Evolutionary conservation across 2,797 vertebrate genomes (phyloP), one percentile per base, ranked within the genome.

Genomic region (Falco rusticolus): DNA sequence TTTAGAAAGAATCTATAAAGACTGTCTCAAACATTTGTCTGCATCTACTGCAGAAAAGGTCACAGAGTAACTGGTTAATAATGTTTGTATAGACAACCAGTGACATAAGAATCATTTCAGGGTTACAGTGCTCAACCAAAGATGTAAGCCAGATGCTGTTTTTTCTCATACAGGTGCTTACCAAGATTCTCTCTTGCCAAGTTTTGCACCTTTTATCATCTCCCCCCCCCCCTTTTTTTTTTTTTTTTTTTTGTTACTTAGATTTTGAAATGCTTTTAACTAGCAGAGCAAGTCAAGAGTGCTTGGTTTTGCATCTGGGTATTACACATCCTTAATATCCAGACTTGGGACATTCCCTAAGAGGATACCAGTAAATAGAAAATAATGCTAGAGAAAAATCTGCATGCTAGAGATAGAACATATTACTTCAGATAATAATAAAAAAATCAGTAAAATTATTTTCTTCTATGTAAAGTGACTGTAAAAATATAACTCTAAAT

Each of bases 1-100:
- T 97, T 97, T 97, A 87, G 96, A 93, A 94, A 90, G 84, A 72
- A 90, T 96, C 97, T 94, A 59, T 93, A 68, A 84, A 95, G 96
- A 66, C 66, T 90, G 71, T 97, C 93, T 83, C 75, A 50, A 96
- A 95, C 92, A 60, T 84, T 96, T 96, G 92, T 94, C 87, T 96
- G 82, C 82, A 64, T 79, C 89, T 91, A 53, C 48, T 63, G 66
- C 48, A 81, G 96, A 48, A 93, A 97, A 97, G 97, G 95, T 96
- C 89, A 93, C 61, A 80, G 96, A 94, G 94, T 54, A 89, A 92
- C 83, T 91, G 96, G 83, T 96, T 84, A 91, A 71, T 92, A 56
- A n/a, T 45, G 82, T 94, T 92, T 84, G 80, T 96, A 51, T 13
- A 75, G 71, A 39, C 76, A 94, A 54, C 64, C 43, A 77, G 87